Evolutionary conservation across 2,888 invertebrate species (phyloP).

Genomic region (Melinopterus prodromus): DNA sequence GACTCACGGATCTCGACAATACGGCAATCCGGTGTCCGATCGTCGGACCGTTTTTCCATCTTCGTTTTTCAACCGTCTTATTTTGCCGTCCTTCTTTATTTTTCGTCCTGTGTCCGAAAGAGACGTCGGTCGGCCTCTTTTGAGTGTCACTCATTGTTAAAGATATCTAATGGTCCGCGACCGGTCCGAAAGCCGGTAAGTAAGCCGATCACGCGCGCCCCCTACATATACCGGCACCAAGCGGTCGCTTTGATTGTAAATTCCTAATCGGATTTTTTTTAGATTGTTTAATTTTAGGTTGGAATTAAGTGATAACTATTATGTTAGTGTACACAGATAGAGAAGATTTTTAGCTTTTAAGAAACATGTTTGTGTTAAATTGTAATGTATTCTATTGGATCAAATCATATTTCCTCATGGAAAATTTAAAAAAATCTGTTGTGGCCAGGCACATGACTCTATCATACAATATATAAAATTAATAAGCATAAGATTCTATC

Average conservation of each 20-base stretch:
- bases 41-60: not conserved
- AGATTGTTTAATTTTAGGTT: no score
- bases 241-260: constrained; percentile 15
- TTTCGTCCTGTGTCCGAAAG: constrained; percentile 16
- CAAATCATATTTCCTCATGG: no score
- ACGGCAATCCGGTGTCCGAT: not conserved
- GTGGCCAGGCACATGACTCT: no score
- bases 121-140: constrained; percentile 42
- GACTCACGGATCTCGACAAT: not conserved
- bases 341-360: no score
- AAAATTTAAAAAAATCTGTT: no score
- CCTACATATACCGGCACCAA: not conserved
- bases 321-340: no score
- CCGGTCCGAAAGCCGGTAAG: constrained; percentile 26
- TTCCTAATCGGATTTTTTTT: no score
- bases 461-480: no score
- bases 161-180: constrained; percentile 37
- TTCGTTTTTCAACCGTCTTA: not conserved
- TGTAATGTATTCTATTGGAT: no score
- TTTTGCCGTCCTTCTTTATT: constrained; percentile 29
- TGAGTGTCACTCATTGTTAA: constrained; percentile 47
- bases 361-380: no score
- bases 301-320: no score
- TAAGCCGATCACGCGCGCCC: constrained; percentile 32
- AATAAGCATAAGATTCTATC: no score